Conservation (phyloP, 2,113 vertebrate genomes). For the Myiozetetes cayanensis region DNA sequence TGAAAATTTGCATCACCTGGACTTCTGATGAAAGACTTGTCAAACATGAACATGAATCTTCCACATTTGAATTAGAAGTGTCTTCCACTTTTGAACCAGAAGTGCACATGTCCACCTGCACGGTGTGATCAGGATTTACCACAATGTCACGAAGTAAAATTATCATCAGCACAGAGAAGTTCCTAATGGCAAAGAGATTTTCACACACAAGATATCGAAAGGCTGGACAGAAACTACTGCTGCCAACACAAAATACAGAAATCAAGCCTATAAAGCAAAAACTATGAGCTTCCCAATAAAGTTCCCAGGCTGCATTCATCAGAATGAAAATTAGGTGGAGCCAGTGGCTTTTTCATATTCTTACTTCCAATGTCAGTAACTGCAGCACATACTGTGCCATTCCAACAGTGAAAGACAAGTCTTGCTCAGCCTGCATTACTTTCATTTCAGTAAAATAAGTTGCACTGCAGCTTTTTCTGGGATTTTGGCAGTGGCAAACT, state of each 20-base stretch:
- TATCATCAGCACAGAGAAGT: not conserved
- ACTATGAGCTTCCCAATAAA: not conserved
- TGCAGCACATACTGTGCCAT: not conserved
- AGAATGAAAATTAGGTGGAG: slow-evolving; percentile 45
- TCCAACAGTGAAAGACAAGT: not conserved
- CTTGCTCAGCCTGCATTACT: not conserved
- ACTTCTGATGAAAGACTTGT: not conserved
- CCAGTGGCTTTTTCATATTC: not conserved
- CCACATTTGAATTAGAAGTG: not conserved
- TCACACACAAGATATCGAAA: fast-evolving
- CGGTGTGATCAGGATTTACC: not conserved
- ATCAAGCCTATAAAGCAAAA: not conserved
- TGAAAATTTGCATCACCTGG: not conserved
- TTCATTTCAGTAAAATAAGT: not conserved
- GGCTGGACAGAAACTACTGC: not conserved
- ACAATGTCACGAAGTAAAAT: not conserved
- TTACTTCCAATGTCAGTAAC: not conserved
- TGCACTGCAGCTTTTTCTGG: not conserved
- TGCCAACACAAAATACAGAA: not conserved
- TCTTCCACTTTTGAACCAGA: not conserved
- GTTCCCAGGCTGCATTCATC: not conserved
- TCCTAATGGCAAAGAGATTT: not conserved
- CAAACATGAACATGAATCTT: not conserved
- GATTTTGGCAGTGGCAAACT: not conserved
- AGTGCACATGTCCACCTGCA: not conserved